Evolutionary conservation across 2,113 vertebrate genomes (phyloP), one percentile per base, ranked within the genome.

Genomic region (Nyctibius bracteatus): DNA sequence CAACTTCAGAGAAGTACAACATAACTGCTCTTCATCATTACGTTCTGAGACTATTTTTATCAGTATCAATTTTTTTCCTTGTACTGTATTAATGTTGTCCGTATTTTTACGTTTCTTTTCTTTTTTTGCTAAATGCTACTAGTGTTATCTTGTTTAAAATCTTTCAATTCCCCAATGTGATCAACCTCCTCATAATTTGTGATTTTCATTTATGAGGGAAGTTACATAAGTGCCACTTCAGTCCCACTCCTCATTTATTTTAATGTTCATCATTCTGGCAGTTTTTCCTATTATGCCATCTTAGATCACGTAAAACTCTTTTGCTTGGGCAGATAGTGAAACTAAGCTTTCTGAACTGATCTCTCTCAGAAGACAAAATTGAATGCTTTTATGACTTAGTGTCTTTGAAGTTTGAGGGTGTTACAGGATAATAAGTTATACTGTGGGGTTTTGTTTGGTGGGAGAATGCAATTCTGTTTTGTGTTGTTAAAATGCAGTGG

Each of bases 381-480:
- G 35, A 91, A 71, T 39, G 16, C 10, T 46, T 86, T 86, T 70
- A 15, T 25, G 12, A 61, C 23, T 35, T 47, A 10, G 12, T 35
- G 3, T 62, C 31, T 94, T 87, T 82, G 61, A 81, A 79, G 41
- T 83, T 24, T 81, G 39, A 18, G 6, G 13, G 9, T 73, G 17
- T 62, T 68, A 22, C 2, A 49, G 22, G 70, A 41, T 65, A 46
- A 1, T 5, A n/a, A 8, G 2, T n/a, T 68, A 9, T 2, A 2
- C 39, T 11, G 9, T 43, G 28, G 12, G 5, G 4, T 47, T 62
- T 68, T 49, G 15, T 44, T 84, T 59, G n/a, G 11, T 65, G 49
- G 27, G 8, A 66, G 24, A 51, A 24, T 41, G n/a, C n/a, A 30
- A 1, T 82, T 41, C 23, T 63, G 12, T 12, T 63, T 37, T 43